Base-by-base conservation (phyloP, 2,888 invertebrate genomes). In the Cremastobaeus sp. region DNA sequence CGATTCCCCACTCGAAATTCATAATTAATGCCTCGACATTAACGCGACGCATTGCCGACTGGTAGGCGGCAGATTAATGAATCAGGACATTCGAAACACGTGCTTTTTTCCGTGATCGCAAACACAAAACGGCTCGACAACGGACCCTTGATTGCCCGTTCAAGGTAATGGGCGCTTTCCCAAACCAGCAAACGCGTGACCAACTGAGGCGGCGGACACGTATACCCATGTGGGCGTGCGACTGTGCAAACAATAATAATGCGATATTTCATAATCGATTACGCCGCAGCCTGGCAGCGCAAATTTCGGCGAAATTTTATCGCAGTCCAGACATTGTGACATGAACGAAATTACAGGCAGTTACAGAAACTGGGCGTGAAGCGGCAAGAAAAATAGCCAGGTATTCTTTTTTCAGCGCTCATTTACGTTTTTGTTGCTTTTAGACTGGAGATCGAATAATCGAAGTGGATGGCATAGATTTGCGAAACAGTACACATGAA, bases 401-500 rank as follows among this genome's bases (percentile, higher is more conserved):
- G 37, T 30, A 59, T 41, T 34, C 52, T 69, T 69, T 69, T 54
- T 45, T 54, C 37, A 47, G 69, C 39, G 47, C 50, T 68, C 45
- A 72, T 66, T 68, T 60, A 50, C 20, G n/a, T 60, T 78, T 75
- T 76, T 65, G 59, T 72, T 79, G 79, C 73, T 88, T 90, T 14
- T 89, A 96, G 93, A 94, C 94, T 59, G 96, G 96, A 0, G 96
- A 96, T 88, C 90, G 96, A 62, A 96, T 96, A 81, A 89, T 96
- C 76, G 96, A 96, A 87, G 96, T 99, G 20, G 97, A 97, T 84
- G 97, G 96, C 6, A 91, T 93, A 20, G 96, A 97, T 89, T 91
- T 99, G 50, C 90, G 96, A 68, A 92, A 95, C 75, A 96, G 97
- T 4, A 96, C 95, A 77, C 98, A 99, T 84, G 98, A 98, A 84